Evolutionary conservation across 2,797 vertebrate genomes (phyloP), one percentile per base, ranked within the genome.

Genomic region (Siniperca undulata): DNA sequence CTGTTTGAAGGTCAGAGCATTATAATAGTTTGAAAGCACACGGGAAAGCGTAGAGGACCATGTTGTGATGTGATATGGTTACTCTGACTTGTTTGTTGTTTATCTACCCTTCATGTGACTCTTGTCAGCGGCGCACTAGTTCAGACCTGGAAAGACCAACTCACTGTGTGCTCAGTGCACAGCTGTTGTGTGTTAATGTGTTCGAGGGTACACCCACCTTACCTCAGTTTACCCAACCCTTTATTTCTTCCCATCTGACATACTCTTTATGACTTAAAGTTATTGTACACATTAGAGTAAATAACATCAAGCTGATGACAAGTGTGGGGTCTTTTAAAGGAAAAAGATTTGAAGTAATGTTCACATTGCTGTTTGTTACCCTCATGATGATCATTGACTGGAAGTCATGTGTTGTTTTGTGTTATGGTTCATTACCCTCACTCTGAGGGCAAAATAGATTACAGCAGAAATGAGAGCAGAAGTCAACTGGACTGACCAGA

Each of bases 401-500:
- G 82, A 87, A 78, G 90, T 88, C 92, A 87, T 89, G 90, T 80
- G 89, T 73, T 89, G 86, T 85, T 86, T 86, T 83, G 74, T 36
- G 56, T 74, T 71, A 64, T 36, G 85, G 79, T 81, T 91, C 91
- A 90, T 93, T 90, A 85, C 52, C 59, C 77, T 78, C 52, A 77
- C 62, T 82, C 85, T 58, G 64, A 85, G 81, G 77, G 70, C 80
- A 83, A 90, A 90, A 73, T 67, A 73, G 84, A 90, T 92, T 82
- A 88, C 60, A 71, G 74, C 64, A 74, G 80, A 77, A 81, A 80
- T 75, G 77, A 87, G 66, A 86, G 53, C 72, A 80, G 68, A 82
- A 81, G 76, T 82, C 56, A 56, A 36, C 70, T 60, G 75, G 76
- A 81, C 77, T 36, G 83, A 75, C 7, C 62, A 13, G 74, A 70